These are phyloP conservation scores for Teleiodes luculella DNA, from an alignment of 2,888 invertebrate species.

Conservation along the genomic window DNA sequence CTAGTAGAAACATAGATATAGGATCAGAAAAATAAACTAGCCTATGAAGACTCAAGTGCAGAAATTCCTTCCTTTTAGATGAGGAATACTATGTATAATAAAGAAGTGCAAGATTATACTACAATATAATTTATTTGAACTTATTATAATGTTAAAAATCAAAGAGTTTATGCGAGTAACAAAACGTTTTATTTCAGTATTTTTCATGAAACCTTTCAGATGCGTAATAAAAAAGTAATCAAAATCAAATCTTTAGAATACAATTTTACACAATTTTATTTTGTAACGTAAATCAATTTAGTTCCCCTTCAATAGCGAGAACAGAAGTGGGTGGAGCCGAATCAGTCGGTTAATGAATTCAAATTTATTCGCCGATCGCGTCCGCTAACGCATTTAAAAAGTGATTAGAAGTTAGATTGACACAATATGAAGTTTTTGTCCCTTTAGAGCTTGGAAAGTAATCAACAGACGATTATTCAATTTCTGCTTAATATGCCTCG, in stretches of 20 bases:
- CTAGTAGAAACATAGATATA: too few species aligned
- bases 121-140: too few species aligned
- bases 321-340: slow-evolving; percentile 53
- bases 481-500: slow-evolving; percentile 51
- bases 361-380: slow-evolving; percentile 77
- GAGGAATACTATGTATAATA: too few species aligned
- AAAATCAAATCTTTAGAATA: background rate
- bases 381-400: slow-evolving; percentile 76
- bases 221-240: background rate
- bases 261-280: slow-evolving; percentile 3
- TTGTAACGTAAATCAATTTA: slow-evolving; percentile 54
- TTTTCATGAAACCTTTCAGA: too few species aligned
- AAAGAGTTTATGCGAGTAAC: too few species aligned
- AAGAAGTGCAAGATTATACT: too few species aligned
- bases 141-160: too few species aligned
- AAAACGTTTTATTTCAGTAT: too few species aligned
- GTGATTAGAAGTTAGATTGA: slow-evolving; percentile 78
- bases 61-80: too few species aligned
- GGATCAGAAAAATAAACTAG: too few species aligned
- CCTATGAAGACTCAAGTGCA: too few species aligned
- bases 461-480: slow-evolving; percentile 71
- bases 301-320: slow-evolving; percentile 57
- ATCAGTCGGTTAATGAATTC: slow-evolving; percentile 73
- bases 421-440: slow-evolving; percentile 78
- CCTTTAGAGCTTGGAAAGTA: slow-evolving; percentile 42